A percentile compares a stretch with the other conserved stretches of the same genome.
These are phyloP conservation scores for Luperina testacea DNA, from an alignment of 2,888 invertebrate species.

Conservation along the genomic window DNA sequence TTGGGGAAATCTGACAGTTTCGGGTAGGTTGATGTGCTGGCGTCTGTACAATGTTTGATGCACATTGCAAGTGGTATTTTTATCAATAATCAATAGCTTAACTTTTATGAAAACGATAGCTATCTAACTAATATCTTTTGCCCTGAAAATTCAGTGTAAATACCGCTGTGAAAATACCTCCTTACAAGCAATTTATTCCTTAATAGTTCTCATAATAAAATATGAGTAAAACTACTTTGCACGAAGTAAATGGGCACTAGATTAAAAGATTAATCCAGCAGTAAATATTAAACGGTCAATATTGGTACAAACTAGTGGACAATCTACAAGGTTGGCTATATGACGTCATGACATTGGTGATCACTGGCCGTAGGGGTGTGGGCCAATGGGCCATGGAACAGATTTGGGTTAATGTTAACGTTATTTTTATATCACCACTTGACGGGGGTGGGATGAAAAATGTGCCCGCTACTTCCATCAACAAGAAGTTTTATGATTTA, in stretches of 20 bases:
- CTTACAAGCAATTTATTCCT: neutral
- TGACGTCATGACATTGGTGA: slow-evolving; percentile 64
- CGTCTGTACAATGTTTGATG: neutral
- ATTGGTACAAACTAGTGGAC: slow-evolving; percentile 36
- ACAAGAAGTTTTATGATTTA: slow-evolving; percentile 42
- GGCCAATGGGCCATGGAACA: slow-evolving; percentile 51
- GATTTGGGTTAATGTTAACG: slow-evolving; percentile 63
- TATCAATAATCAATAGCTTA: neutral
- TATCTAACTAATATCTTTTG: neutral
- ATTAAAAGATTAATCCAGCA: slow-evolving; percentile 43
- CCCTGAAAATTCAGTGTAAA: neutral
- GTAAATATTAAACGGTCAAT: slow-evolving; percentile 49
- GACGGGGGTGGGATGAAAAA: slow-evolving; percentile 46
- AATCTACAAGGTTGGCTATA: slow-evolving; percentile 43
- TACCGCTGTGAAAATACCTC: neutral
- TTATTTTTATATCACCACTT: slow-evolving; percentile 58
- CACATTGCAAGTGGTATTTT: neutral
- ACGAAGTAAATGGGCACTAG: slow-evolving; percentile 8
- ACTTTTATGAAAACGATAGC: neutral
- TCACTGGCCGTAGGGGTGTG: slow-evolving; percentile 59
- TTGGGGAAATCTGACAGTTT: no score
- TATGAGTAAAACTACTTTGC: slow-evolving; percentile 25
- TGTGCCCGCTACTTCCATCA: slow-evolving; percentile 31
- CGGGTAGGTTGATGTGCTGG: no score
- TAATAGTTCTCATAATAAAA: slow-evolving; percentile 4